Evolutionary conservation across 2,797 vertebrate species (phyloP).

Genomic region (Eidolon dupreanum): DNA sequence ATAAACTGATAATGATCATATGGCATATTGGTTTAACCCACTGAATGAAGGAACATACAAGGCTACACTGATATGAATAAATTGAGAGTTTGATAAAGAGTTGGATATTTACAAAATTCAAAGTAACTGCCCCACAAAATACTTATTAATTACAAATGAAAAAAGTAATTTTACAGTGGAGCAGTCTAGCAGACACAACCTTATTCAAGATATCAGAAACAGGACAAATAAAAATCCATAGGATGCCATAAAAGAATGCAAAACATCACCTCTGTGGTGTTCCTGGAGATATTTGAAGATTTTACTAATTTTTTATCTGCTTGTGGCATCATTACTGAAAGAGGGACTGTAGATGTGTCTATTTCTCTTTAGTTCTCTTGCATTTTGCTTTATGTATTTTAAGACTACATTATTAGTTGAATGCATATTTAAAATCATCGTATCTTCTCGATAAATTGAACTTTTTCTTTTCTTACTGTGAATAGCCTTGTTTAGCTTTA

Average conservation of each 20-base stretch:
- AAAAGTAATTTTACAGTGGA: background rate
- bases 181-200: background rate
- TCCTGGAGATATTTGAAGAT: background rate
- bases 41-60: background rate
- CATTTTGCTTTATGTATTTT: conserved; percentile 10
- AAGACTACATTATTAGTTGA: background rate
- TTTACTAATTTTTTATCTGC: background rate
- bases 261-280: background rate
- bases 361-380: background rate
- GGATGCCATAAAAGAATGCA: background rate
- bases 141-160: background rate
- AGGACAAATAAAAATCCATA: background rate
- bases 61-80: background rate
- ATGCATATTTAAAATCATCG: background rate
- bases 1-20: background rate
- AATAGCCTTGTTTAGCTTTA: background rate
- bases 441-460: background rate
- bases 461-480: background rate
- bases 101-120: background rate
- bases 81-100: background rate
- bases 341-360: background rate
- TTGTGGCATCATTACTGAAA: background rate
- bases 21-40: background rate
- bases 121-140: background rate
- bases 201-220: background rate